Percentiles rank a stretch among this genome's conserved stretches.
phyloP scores from a whole-genome alignment of 1,140 invertebrate genomes.

The Centruroides vittatus region DNA sequence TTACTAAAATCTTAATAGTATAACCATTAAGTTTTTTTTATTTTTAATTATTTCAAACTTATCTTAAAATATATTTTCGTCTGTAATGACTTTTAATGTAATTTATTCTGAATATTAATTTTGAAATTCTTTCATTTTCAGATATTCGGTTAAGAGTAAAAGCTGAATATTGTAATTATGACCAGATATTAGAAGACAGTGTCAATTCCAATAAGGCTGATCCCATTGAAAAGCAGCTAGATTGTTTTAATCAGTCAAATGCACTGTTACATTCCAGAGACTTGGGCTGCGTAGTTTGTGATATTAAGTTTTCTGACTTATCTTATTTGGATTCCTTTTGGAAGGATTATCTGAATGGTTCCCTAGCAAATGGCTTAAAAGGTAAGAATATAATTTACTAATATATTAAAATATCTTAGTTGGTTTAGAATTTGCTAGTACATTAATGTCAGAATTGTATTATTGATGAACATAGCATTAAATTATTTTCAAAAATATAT shows the following conservation, averaged over 20 bases:
- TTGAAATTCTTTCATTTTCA: neutral
- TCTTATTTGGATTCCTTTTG: slow-evolving; percentile 31
- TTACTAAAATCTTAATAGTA: too few species aligned
- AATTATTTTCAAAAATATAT: too few species aligned
- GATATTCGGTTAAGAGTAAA: slow-evolving; percentile 18
- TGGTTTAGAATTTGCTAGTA: too few species aligned
- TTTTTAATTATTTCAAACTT: too few species aligned
- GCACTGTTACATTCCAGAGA: slow-evolving; percentile 27
- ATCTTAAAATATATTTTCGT: too few species aligned
- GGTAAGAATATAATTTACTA: slow-evolving; percentile 12
- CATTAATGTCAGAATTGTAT: too few species aligned
- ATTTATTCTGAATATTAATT: too few species aligned
- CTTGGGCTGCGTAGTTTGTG: slow-evolving; percentile 29
- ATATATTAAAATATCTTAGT: too few species aligned
- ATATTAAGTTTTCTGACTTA: slow-evolving; percentile 30
- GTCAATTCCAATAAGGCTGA: slow-evolving; percentile 25
- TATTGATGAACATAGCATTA: too few species aligned
- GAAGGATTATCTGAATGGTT: slow-evolving; percentile 31
- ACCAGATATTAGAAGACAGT: slow-evolving; percentile 22
- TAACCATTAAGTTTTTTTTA: too few species aligned
- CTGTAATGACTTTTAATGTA: too few species aligned
- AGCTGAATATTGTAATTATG: slow-evolving; percentile 21
- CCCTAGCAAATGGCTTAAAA: slow-evolving; percentile 28
- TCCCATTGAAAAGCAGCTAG: slow-evolving; percentile 25
- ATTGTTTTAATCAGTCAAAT: slow-evolving; percentile 27